These are phyloP conservation scores for Halictus rubicundus DNA, from an alignment of 1,140 invertebrate species.

Conservation along the genomic window DNA sequence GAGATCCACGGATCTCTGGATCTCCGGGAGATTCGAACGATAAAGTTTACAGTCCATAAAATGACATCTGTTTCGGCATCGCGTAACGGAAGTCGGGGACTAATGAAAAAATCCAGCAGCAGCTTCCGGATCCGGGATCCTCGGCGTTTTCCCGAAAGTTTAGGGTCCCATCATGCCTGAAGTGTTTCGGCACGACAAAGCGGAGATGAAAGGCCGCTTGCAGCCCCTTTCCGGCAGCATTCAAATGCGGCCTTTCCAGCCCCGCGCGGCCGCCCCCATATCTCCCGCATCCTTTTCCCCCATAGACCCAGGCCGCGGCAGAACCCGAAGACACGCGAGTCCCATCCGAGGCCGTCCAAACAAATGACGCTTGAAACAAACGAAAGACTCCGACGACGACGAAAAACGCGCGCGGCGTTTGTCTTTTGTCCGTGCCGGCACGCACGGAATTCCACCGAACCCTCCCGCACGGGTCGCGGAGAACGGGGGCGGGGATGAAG, in stretches of 20 bases:
- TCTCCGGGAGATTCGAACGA: too few species aligned
- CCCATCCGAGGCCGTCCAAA: constrained; percentile 67
- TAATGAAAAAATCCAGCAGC: background rate
- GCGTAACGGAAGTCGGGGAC: background rate
- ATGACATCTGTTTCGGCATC: too few species aligned
- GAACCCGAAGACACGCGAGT: background rate
- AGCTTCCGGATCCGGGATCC: background rate
- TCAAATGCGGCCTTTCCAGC: constrained; percentile 76
- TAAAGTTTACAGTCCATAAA: too few species aligned
- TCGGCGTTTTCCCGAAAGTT: constrained; percentile 27
- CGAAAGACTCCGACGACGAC: constrained; percentile 74
- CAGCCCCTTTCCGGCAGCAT: constrained; percentile 68
- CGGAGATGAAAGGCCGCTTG: constrained; percentile 70
- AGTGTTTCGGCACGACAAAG: constrained; percentile 55
- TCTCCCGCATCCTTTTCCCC: constrained; percentile 67
- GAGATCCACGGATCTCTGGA: too few species aligned
- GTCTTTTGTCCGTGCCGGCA: constrained; percentile 76
- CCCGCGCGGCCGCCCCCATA: constrained; percentile 67
- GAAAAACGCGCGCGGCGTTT: constrained; percentile 61
- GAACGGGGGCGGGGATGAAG: constrained; percentile 39
- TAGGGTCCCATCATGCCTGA: constrained; percentile 15
- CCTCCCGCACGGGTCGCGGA: background rate
- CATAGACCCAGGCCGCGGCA: background rate
- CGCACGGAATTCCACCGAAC: constrained; percentile 70
- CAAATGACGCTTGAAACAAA: constrained; percentile 81